Evolutionary conservation across 2,888 invertebrate species (phyloP), one percentile per base, ranked within the genome.

Genomic region (Tenodera sinensis): DNA sequence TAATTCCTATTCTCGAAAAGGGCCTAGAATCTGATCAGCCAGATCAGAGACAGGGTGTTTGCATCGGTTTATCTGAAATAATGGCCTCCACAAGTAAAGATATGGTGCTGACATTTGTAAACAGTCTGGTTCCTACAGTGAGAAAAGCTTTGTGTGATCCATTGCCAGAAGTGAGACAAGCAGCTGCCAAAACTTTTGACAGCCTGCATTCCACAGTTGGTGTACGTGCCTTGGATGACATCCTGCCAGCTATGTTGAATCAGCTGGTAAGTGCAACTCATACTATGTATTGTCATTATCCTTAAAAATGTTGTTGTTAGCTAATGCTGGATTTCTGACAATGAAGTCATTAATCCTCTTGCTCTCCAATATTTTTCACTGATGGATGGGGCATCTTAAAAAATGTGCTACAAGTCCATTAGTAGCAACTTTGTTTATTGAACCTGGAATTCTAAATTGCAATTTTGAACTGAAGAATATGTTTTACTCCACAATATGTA

Each of bases 11-110:
- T 92, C 94, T 99, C 91, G 99, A 99, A 94, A 95, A 96, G 91
- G 99, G 99, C 1, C 94, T 99, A 91, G 97, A 97, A 92, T 98
- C 98, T 0, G 97, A 97, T 85, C 96, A 97, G 91, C 94, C 98
- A 0, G 99, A 99, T 94, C 98, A 99, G 94, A 95, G 99, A 27
- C 99, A 99, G 94, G 99, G 99, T 91, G 99, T 99, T 14, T 99
- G 99, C 93, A 98, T 99, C 93, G 99, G 99, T 0, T 95, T 99
- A 71, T 98, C 98, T 0, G 99, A 99, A 95, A 99, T 99, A 92
- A 98, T 99, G 96, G 96, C 97, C 8, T 98, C 99, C 87, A 99
- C 99, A 7, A 98, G 98, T 89, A 96, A 96, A 92, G 99, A 99
- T 92, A 98, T 98, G 96, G 98, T 98, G 86, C 94, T 98, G 84